Percentiles rank a stretch among this genome's conserved stretches.
Conservation (phyloP, 2,797 vertebrate species). For the Syngnathus rostellatus region DNA sequence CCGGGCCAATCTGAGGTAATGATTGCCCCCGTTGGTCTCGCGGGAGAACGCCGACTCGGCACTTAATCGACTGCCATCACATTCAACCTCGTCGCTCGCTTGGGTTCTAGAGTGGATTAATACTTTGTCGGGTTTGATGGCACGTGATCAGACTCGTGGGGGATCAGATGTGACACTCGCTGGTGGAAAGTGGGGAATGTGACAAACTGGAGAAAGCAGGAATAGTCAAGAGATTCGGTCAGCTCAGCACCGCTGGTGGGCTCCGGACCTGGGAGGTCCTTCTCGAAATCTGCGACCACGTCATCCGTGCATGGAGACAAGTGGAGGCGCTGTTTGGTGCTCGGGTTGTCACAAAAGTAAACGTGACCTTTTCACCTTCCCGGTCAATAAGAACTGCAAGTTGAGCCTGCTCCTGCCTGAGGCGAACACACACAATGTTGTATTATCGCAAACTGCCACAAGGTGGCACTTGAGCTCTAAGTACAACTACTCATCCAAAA, state of each 20-base stretch:
- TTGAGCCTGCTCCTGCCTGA: constrained; percentile 27
- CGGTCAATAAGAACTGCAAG: constrained; percentile 40
- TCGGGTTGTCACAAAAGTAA: constrained; percentile 21
- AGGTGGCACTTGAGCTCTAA: constrained; percentile 54
- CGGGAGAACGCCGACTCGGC: constrained; percentile 43
- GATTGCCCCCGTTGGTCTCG: constrained; percentile 38
- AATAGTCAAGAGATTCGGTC: neutral
- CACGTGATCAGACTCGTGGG: constrained; percentile 30
- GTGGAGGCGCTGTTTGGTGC: constrained; percentile 24
- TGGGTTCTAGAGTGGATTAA: constrained; percentile 37
- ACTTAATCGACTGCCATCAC: constrained; percentile 58
- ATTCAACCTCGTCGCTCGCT: constrained; percentile 28
- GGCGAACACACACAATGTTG: constrained; percentile 24
- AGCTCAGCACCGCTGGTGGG: constrained; percentile 19
- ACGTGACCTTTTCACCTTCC: constrained; percentile 36
- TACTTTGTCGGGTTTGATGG: constrained; percentile 40
- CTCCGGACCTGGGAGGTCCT: constrained; percentile 39
- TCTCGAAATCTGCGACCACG: constrained; percentile 31
- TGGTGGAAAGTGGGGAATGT: constrained; percentile 12
- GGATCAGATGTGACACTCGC: constrained; percentile 23
- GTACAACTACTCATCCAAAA: constrained; percentile 5
- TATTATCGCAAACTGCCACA: constrained; percentile 48
- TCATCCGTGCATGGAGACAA: constrained; percentile 19
- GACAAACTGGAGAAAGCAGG: constrained; percentile 18
- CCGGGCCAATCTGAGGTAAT: constrained; percentile 61